Percentiles rank a stretch among this genome's conserved stretches.
These are phyloP conservation scores for Philopedon plagiatum DNA, from an alignment of 2,888 invertebrate genomes.

Conservation along the genomic window DNA sequence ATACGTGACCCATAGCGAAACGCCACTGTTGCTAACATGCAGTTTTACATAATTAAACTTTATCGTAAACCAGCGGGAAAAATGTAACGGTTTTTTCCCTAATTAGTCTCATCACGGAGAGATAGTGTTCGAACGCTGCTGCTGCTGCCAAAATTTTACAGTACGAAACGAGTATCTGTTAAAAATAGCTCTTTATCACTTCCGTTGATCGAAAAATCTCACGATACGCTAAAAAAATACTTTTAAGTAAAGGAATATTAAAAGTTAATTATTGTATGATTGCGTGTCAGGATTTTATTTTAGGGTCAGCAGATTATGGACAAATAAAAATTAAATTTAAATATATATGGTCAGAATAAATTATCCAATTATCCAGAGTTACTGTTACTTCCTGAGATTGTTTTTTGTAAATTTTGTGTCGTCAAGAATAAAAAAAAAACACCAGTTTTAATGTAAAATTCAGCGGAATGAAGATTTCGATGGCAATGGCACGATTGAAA, in stretches of 20 bases:
- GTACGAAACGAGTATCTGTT: slow-evolving; percentile 21
- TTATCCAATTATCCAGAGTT: too few species aligned
- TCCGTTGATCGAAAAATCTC: slow-evolving; percentile 28
- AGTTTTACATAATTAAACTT: slow-evolving; percentile 3
- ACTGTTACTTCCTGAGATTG: too few species aligned
- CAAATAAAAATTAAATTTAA: too few species aligned
- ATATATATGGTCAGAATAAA: too few species aligned
- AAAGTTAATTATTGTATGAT: too few species aligned
- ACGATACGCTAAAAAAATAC: slow-evolving; percentile 13
- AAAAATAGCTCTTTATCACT: slow-evolving; percentile 19
- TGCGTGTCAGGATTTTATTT: not conserved
- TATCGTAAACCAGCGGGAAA: not conserved
- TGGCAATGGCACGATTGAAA: too few species aligned
- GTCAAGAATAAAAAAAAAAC: too few species aligned
- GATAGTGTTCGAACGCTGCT: slow-evolving; percentile 21
- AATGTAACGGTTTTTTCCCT: slow-evolving; percentile 18
- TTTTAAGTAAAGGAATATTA: not conserved
- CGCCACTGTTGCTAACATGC: not conserved
- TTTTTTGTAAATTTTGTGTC: too few species aligned
- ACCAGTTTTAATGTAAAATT: too few species aligned
- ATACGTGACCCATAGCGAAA: too few species aligned
- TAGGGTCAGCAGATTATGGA: too few species aligned
- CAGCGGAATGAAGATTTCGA: too few species aligned
- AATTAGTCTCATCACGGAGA: slow-evolving; percentile 15
- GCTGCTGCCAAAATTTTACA: slow-evolving; percentile 29